Evolutionary conservation across 2,113 vertebrate species (phyloP).

Genomic region (Bombycilla garrulus): DNA sequence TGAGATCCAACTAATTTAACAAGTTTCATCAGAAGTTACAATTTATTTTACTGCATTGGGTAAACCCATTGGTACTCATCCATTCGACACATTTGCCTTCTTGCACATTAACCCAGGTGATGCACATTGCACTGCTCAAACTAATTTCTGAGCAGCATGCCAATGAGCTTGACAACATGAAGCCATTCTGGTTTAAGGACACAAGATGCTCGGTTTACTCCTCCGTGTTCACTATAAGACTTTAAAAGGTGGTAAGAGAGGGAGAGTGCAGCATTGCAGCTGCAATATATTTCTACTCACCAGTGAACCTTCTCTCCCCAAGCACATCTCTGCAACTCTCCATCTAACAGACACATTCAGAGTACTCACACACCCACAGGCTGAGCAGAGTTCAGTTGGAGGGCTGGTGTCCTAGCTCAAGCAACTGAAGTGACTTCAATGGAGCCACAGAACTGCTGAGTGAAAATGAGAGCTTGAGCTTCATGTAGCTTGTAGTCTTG

Average conservation of each 20-base stretch:
- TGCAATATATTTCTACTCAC: not conserved
- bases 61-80: not conserved
- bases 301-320: not conserved
- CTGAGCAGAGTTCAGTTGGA: not conserved
- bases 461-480: not conserved
- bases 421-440: not conserved
- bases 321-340: not conserved
- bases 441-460: accelerated
- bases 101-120: not conserved
- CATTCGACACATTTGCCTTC: accelerated
- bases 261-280: not conserved
- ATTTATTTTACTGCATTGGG: not conserved
- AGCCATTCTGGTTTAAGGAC: not conserved
- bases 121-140: not conserved
- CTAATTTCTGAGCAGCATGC: not conserved
- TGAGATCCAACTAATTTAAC: not conserved
- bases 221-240: not conserved
- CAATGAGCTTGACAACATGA: not conserved
- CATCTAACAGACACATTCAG: not conserved
- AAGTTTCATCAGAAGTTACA: not conserved
- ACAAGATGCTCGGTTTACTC: not conserved
- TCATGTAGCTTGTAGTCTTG: not conserved
- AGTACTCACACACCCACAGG: accelerated
- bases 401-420: not conserved
- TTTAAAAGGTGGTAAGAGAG: not conserved